These are phyloP conservation scores for Kuschelorhynchus macadamiae DNA, from an alignment of 2,888 invertebrate species.

Conservation along the genomic window DNA sequence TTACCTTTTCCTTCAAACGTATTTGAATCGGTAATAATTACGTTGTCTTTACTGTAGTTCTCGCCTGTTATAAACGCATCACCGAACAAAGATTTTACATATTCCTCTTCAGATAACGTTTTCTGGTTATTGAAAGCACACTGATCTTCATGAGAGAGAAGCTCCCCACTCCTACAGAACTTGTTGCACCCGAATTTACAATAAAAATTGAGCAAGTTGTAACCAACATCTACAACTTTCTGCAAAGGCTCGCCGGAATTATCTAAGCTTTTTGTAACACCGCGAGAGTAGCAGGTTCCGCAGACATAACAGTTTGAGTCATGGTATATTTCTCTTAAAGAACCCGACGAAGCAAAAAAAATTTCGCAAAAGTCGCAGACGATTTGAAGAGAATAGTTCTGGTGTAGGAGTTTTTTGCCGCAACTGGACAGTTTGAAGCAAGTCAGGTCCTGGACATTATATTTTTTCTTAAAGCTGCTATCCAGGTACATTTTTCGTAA, in stretches of 20 bases:
- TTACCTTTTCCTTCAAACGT: constrained; percentile 5
- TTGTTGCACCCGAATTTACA: constrained; percentile 19
- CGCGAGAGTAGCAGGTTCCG: constrained; percentile 3
- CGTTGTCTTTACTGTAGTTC: constrained; percentile 9
- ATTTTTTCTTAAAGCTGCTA: constrained; percentile 12
- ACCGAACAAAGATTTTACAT: constrained; percentile 11
- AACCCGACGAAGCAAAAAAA: constrained; percentile 14
- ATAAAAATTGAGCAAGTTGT: constrained; percentile 18
- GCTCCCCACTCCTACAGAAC: constrained; percentile 20
- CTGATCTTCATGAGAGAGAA: constrained; percentile 15
- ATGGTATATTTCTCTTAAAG: constrained; percentile 6
- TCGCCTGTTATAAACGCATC: not conserved
- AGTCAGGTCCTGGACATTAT: not conserved
- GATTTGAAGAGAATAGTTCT: constrained; percentile 11
- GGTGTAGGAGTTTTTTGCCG: constrained; percentile 1
- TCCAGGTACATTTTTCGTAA: constrained; percentile 22
- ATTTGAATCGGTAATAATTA: not conserved
- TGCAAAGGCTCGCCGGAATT: not conserved
- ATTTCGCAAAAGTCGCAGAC: constrained; percentile 13
- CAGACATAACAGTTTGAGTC: constrained; percentile 10
- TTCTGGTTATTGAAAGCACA: not conserved
- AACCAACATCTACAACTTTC: not conserved
- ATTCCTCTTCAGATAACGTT: constrained; percentile 3
- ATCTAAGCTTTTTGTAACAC: constrained; percentile 9
- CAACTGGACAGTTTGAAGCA: constrained; percentile 7